A percentile compares a stretch with the other conserved stretches of the same genome.
Conservation (phyloP, 2,113 vertebrate species). For the Ictalurus punctatus region DNA sequence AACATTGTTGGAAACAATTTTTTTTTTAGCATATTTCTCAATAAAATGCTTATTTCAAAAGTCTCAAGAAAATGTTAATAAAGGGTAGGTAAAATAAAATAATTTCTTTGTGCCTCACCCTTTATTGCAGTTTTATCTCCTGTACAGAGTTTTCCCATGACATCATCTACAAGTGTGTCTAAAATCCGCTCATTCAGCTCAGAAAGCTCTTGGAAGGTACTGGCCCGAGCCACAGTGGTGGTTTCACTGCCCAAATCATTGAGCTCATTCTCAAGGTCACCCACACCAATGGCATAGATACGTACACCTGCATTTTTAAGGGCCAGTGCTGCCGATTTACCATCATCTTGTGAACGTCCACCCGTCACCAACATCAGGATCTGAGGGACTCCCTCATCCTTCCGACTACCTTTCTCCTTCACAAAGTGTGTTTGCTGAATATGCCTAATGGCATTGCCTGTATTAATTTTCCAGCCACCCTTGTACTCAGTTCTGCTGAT, state of each 20-base stretch:
- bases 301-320: conserved; percentile 78
- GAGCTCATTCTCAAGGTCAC: conserved; percentile 78
- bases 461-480: conserved; percentile 83
- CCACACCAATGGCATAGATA: conserved; percentile 86
- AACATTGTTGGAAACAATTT: conserved; percentile 51
- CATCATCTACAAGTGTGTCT: conserved; percentile 79
- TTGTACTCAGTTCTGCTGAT: conserved; percentile 82
- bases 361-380: conserved; percentile 87
- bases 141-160: conserved; percentile 80
- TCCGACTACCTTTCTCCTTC: conserved; percentile 83
- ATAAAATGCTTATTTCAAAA: background rate
- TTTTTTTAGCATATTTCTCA: background rate
- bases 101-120: conserved; percentile 12
- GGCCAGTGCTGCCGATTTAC: conserved; percentile 76
- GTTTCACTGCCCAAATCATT: conserved; percentile 78
- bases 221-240: conserved; percentile 78
- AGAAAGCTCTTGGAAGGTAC: conserved; percentile 77
- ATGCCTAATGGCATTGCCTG: conserved; percentile 81
- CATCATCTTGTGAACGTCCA: conserved; percentile 81
- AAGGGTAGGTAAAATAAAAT: background rate
- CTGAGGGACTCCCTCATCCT: conserved; percentile 83
- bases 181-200: conserved; percentile 90
- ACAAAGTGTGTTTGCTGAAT: conserved; percentile 83
- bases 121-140: background rate
- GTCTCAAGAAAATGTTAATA: background rate